Conservation (phyloP, 2,888 invertebrate species). For the Anorthoa munda region DNA sequence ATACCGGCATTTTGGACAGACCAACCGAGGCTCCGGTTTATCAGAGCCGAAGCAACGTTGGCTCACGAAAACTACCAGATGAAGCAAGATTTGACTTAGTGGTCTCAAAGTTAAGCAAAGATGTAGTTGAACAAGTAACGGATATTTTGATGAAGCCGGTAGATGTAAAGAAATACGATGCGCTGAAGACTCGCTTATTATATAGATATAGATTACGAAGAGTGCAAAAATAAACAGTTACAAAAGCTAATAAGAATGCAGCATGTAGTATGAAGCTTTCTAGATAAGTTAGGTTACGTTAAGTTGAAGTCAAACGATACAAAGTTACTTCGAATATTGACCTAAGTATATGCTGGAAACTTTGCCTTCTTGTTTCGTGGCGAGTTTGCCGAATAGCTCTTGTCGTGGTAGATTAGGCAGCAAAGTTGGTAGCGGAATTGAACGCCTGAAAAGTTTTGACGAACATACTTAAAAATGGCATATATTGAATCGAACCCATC, state of each 20-base stretch:
- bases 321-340: constrained; percentile 28
- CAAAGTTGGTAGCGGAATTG: constrained; percentile 2
- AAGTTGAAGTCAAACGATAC: neutral
- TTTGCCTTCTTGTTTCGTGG: constrained; percentile 28
- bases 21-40: no score
- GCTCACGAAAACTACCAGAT: no score
- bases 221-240: no score
- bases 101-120: no score
- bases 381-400: constrained; percentile 15
- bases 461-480: neutral
- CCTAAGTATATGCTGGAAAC: constrained; percentile 28
- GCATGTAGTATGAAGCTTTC: neutral
- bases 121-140: neutral
- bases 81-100: no score
- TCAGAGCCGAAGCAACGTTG: no score
- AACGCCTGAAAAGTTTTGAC: neutral
- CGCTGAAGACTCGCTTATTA: neutral
- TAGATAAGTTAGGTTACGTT: neutral
- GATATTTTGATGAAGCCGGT: neutral
- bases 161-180: neutral
- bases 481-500: no score
- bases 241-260: no score
- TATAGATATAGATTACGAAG: no score
- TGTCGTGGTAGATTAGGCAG: constrained; percentile 19
- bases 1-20: no score